Conservation (phyloP, 2,797 vertebrate species). For the Sebastes oblongus region DNA sequence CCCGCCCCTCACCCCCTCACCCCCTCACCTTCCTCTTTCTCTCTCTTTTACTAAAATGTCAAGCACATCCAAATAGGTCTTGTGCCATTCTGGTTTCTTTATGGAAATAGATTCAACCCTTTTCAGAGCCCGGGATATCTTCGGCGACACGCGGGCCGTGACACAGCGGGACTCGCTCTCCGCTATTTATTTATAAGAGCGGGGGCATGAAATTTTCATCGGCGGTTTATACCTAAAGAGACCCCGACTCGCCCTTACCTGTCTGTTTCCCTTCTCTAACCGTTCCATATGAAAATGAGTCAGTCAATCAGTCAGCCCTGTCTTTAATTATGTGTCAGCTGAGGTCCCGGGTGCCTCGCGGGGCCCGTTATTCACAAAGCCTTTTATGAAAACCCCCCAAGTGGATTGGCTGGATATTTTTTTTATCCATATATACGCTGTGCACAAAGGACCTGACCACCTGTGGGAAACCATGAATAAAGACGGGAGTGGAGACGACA, state of each 20-base stretch:
- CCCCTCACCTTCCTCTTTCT: slow-evolving; percentile 55
- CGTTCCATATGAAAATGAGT: slow-evolving; percentile 61
- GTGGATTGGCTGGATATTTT: background rate
- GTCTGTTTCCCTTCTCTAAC: slow-evolving; percentile 24
- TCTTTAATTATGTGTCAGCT: slow-evolving; percentile 73
- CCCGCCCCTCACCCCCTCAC: slow-evolving; percentile 34
- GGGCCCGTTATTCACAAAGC: slow-evolving; percentile 40
- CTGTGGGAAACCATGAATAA: slow-evolving; percentile 30
- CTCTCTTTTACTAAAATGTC: slow-evolving; percentile 77
- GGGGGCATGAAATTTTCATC: slow-evolving; percentile 70
- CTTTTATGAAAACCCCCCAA: slow-evolving; percentile 12
- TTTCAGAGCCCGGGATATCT: slow-evolving; percentile 57
- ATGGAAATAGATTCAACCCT: slow-evolving; percentile 79
- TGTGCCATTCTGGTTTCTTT: slow-evolving; percentile 52
- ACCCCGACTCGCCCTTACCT: slow-evolving; percentile 31
- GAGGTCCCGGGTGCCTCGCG: slow-evolving; percentile 19
- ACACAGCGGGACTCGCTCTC: slow-evolving; percentile 6
- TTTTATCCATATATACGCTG: background rate
- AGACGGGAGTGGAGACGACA: background rate
- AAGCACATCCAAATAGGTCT: slow-evolving; percentile 75
- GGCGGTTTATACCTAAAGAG: slow-evolving; percentile 44
- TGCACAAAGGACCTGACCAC: slow-evolving; percentile 18
- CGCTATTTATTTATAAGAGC: slow-evolving; percentile 60
- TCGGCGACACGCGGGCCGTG: slow-evolving; percentile 24
- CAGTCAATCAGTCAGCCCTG: slow-evolving; percentile 43